Evolutionary conservation across 2,113 vertebrate genomes (phyloP).

Genomic region (Pitta sordida): DNA sequence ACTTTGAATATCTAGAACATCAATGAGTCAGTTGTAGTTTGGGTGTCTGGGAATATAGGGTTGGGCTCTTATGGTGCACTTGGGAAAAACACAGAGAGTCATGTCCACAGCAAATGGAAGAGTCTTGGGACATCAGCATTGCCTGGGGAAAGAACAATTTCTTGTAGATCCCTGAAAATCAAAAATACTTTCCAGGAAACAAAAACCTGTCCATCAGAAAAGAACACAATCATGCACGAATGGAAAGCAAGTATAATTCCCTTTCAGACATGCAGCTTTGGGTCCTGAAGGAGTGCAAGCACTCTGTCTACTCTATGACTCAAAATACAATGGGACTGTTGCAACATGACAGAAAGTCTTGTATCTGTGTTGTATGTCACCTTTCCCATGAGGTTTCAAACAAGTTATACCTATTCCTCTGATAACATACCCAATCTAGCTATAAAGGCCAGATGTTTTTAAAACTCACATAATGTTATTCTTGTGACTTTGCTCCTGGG

Average conservation of each 20-base stretch:
- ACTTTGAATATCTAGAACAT: background rate
- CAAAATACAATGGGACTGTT: slow-evolving; percentile 1
- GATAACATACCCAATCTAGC: background rate
- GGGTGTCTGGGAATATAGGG: background rate
- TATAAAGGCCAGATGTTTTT: background rate
- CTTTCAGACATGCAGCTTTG: slow-evolving; percentile 53
- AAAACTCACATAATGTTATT: background rate
- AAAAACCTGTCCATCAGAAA: background rate
- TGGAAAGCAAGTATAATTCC: slow-evolving; percentile 53
- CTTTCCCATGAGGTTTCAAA: slow-evolving; percentile 10
- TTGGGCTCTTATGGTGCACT: background rate
- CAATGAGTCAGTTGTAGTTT: background rate
- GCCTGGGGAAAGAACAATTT: background rate
- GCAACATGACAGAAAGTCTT: background rate
- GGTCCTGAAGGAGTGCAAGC: background rate
- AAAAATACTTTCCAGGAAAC: slow-evolving; percentile 32
- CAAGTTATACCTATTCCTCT: background rate
- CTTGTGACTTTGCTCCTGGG: background rate
- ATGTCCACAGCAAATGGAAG: background rate
- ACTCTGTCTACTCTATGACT: background rate
- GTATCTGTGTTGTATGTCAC: background rate
- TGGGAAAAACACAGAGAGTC: background rate
- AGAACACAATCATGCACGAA: background rate
- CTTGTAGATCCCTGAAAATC: background rate
- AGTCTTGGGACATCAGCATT: background rate